phyloP scores from a whole-genome alignment of 2,797 vertebrate species.

The Phyllotis vaccarum region DNA sequence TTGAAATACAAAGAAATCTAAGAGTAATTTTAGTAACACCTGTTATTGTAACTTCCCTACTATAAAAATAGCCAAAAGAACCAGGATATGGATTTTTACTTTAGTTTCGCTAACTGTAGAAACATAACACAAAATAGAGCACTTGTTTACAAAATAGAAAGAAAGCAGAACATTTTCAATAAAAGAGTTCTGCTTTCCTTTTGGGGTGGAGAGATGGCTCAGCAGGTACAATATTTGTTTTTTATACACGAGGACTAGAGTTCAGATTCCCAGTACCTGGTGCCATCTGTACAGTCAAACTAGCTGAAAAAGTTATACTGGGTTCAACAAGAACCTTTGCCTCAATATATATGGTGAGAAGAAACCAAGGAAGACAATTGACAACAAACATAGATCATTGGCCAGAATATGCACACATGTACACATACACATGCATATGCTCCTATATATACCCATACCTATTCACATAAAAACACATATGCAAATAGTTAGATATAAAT shows the following conservation, averaged over 20 bases:
- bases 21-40: background rate
- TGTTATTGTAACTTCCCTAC: conserved; percentile 2
- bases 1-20: conserved; percentile 16
- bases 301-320: background rate
- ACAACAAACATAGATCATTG: background rate
- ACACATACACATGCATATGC: background rate
- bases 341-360: background rate
- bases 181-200: background rate
- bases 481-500: background rate
- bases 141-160: conserved; percentile 24
- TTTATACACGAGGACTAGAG: background rate
- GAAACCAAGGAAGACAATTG: background rate
- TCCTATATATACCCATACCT: background rate
- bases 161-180: conserved; percentile 1
- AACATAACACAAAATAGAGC: conserved; percentile 16
- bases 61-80: background rate
- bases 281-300: background rate
- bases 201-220: background rate
- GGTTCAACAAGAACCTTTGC: background rate
- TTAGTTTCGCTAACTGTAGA: background rate
- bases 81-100: background rate
- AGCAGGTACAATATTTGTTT: background rate
- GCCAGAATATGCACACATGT: background rate
- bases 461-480: background rate
- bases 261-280: background rate